Evolutionary conservation across 2,888 invertebrate genomes (phyloP), one percentile per base, ranked within the genome.

Genomic region (Thymelicus acteon): DNA sequence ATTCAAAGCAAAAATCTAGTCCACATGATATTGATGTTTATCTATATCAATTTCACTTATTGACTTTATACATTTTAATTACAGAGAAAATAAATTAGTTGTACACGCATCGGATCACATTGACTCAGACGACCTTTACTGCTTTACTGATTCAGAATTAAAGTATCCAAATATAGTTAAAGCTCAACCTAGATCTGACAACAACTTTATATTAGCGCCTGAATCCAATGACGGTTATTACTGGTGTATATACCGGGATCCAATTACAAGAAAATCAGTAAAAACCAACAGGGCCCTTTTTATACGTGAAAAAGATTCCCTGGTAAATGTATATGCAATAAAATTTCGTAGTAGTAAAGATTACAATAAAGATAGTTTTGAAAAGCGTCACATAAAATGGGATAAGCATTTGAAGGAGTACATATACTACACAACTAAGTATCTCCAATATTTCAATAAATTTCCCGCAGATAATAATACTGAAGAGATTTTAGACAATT

Each of bases 191-290:
- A 77, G 82, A 8, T 75, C 78, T 2, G 77, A 79, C 3, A 77
- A 78, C 4, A 74, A 77, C n/a, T 77, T 82, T 61, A 74, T 76
- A 4, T 85, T 84, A 54, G 72, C 84, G 4, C 76, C 92, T 0
- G 84, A 80, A 64, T 84, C 89, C 0, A 75, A 75, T 1, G 86
- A 93, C 64, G 94, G 94, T 7, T 90, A 90, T 76, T 94, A 94
- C 72, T 94, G 93, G 94, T 94, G 94, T 74, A 78, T 85, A 10
- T 82, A 88, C 57, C 79, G 71, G 0, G 86, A 93, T 72, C 81
- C 89, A 0, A 84, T 75, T 31, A 81, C 82, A 12, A 90, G 80
- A 70, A 75, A 78, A 4, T 78, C 81, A 2, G 76, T 86, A 0
- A 82, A 87, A 74, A 91, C 93, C 0, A 90, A 91, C 61, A 87